These are phyloP conservation scores for Amblyraja radiata DNA, from an alignment of 2,797 vertebrate genomes.

Conservation along the genomic window DNA sequence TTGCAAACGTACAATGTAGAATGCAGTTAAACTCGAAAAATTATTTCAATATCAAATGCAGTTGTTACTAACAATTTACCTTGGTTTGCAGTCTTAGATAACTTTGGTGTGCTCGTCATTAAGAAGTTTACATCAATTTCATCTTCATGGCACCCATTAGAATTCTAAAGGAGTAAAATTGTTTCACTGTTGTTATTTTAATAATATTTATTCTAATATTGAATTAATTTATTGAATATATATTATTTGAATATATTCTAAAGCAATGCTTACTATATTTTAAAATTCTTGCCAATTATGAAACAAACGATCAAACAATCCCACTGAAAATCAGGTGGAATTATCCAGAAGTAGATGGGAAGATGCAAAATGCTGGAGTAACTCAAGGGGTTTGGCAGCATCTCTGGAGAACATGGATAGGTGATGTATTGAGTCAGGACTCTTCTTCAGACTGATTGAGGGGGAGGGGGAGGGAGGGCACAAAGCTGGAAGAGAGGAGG, in stretches of 20 bases:
- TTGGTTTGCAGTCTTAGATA: conserved; percentile 55
- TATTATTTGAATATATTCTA: neutral
- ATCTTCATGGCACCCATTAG: conserved; percentile 59
- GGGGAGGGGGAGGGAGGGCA: no score
- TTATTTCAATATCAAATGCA: neutral
- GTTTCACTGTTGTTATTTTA: no score
- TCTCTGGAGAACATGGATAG: no score
- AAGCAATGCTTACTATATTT: neutral
- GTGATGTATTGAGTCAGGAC: no score
- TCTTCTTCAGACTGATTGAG: no score
- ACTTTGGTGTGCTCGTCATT: conserved; percentile 49
- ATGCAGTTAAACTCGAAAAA: neutral
- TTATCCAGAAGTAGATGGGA: no score
- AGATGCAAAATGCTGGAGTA: no score
- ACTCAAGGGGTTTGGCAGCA: no score
- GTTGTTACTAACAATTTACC: conserved; percentile 51
- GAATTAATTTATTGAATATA: neutral
- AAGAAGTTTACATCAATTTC: conserved; percentile 54
- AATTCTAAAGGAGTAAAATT: conserved; percentile 53
- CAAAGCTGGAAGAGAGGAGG: no score
- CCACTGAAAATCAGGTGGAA: no score
- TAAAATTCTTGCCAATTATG: neutral
- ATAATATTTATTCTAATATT: neutral
- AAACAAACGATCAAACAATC: no score
- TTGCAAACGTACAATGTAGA: neutral